Evolutionary conservation across 2,113 vertebrate genomes (phyloP).

Genomic region (Nothobranchius kuhntae): DNA sequence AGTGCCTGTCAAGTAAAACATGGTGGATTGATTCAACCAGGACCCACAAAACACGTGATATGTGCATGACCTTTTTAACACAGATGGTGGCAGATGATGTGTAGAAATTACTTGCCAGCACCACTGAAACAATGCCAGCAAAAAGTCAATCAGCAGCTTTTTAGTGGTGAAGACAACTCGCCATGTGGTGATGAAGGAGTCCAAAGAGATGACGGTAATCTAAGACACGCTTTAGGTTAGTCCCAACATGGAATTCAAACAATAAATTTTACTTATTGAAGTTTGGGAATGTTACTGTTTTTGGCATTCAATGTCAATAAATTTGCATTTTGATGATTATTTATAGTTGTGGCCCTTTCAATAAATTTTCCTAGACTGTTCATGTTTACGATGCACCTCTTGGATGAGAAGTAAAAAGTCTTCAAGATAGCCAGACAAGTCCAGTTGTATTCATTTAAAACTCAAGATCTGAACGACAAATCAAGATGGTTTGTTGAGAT

Average conservation of each 20-base stretch:
- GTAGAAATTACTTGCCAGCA: constrained; percentile 3
- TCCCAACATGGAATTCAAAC: no score
- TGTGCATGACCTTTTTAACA: constrained; percentile 22
- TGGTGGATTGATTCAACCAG: constrained; percentile 3
- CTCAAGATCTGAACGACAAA: no score
- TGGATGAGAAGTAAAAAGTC: no score
- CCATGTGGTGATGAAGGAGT: background rate
- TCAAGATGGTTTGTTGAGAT: no score
- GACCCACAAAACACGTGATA: constrained; percentile 1
- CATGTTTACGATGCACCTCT: background rate
- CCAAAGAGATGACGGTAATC: background rate
- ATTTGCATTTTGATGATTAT: no score
- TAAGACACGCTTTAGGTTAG: background rate
- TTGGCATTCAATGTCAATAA: background rate
- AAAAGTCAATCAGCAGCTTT: constrained; percentile 14
- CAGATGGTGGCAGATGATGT: constrained; percentile 7
- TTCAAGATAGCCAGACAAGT: no score
- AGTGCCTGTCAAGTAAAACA: constrained; percentile 2
- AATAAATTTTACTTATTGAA: background rate
- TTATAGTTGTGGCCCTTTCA: no score
- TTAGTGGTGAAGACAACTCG: background rate
- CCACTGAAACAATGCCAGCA: constrained; percentile 4
- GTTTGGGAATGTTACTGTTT: background rate
- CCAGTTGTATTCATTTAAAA: no score
- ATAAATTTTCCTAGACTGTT: no score